Conservation (phyloP, 2,797 vertebrate genomes). For the Micrastur ruficollis region DNA sequence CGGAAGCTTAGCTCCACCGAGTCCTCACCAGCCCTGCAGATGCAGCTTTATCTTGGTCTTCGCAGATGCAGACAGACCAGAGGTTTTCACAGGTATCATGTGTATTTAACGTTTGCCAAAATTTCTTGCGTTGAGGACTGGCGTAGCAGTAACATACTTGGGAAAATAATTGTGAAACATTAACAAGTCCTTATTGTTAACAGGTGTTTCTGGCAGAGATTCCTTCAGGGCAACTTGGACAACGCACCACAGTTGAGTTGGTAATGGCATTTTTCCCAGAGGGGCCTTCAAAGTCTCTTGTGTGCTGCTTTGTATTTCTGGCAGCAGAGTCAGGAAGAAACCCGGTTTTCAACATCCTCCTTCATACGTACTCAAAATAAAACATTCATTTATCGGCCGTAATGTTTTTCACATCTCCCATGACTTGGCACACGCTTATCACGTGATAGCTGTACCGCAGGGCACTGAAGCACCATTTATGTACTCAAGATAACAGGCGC, state of each 20-base stretch:
- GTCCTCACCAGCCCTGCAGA: neutral
- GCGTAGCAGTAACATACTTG: conserved; percentile 43
- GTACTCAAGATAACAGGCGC: neutral
- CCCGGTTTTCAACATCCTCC: neutral
- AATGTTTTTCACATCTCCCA: neutral
- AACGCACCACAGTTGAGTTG: neutral
- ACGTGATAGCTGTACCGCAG: neutral
- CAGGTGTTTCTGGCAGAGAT: conserved; percentile 59
- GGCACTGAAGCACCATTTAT: neutral
- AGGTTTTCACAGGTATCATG: neutral
- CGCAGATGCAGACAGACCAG: neutral
- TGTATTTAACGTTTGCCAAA: neutral
- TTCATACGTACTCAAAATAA: neutral
- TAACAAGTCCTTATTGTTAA: conserved; percentile 64
- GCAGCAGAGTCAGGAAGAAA: conserved; percentile 24
- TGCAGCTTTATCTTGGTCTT: neutral
- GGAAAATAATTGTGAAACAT: conserved; percentile 59
- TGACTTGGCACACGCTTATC: neutral
- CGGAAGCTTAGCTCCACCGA: neutral
- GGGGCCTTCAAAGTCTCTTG: conserved; percentile 6
- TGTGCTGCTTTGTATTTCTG: conserved; percentile 14
- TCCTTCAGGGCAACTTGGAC: conserved; percentile 45
- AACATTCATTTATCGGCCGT: neutral
- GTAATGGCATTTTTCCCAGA: conserved; percentile 37
- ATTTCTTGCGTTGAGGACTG: neutral